phyloP scores from a whole-genome alignment of 53 echinoderm and acorn worm species.

The Echinarachnius parma region DNA sequence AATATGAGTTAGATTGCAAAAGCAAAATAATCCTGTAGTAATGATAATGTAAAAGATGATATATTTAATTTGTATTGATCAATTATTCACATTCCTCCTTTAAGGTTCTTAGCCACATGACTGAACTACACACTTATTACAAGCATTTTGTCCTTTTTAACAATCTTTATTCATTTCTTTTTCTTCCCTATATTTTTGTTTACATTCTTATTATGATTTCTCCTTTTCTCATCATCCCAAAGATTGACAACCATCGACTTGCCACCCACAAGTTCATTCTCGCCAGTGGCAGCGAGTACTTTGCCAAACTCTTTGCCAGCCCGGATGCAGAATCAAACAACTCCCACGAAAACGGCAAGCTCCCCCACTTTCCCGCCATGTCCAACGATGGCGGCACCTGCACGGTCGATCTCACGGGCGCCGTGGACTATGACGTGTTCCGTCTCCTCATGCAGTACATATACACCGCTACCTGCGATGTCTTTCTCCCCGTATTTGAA shows the following conservation, averaged over 20 bases:
- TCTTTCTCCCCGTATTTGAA: slow-evolving; percentile 47
- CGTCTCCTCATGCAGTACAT: slow-evolving; percentile 67
- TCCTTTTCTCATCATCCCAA: no score
- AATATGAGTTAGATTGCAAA: no score
- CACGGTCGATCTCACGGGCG: slow-evolving; percentile 57
- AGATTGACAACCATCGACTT: slow-evolving; percentile 58
- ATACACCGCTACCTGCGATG: slow-evolving; percentile 82
- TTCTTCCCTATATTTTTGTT: no score
- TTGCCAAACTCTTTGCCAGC: slow-evolving; percentile 60
- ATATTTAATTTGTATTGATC: no score
- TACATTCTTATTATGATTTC: no score
- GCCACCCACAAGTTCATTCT: slow-evolving; percentile 89
- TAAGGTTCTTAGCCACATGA: no score
- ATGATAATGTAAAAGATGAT: no score
- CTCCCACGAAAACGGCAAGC: slow-evolving; percentile 13
- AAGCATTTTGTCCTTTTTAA: not conserved
- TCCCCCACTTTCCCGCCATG: not conserved
- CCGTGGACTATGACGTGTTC: slow-evolving; percentile 50
- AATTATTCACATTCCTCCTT: no score
- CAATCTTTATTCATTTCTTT: not conserved
- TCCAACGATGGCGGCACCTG: slow-evolving; percentile 17
- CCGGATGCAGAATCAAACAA: not conserved
- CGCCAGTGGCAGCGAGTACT: slow-evolving; percentile 71
- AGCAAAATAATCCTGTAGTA: no score
- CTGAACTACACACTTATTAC: no score